A percentile compares a stretch with the other conserved stretches of the same genome.
These are phyloP conservation scores for Hypolimnas misippus DNA, from an alignment of 2,888 invertebrate genomes.

Conservation along the genomic window DNA sequence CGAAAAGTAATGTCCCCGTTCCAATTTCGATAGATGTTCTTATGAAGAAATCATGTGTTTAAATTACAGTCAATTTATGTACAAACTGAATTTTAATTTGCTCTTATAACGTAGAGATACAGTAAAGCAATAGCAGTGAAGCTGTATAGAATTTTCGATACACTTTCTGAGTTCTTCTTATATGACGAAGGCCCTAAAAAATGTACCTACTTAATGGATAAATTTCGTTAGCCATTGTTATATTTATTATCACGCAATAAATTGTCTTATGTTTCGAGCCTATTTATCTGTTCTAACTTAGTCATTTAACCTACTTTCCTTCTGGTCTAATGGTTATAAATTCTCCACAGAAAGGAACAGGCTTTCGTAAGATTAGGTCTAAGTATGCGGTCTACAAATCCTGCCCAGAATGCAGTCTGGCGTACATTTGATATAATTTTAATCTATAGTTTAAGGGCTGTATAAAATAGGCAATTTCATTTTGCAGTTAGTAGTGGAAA, in stretches of 20 bases:
- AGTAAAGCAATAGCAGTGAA: too few species aligned
- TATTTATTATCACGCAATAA: not conserved
- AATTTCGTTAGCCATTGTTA: not conserved
- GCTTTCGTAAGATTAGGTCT: conserved; percentile 36
- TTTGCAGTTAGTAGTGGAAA: not conserved
- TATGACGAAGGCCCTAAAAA: too few species aligned
- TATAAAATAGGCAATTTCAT: not conserved
- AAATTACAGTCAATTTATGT: too few species aligned
- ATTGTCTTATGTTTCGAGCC: conserved; percentile 15
- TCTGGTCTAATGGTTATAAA: conserved; percentile 34
- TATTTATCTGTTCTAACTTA: conserved; percentile 26
- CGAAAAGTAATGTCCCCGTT: too few species aligned
- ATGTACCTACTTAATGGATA: too few species aligned
- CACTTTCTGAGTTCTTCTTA: too few species aligned
- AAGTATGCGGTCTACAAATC: conserved; percentile 26
- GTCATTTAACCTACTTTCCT: conserved; percentile 37
- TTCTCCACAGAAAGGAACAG: conserved; percentile 35
- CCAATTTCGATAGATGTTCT: too few species aligned
- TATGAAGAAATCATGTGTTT: too few species aligned
- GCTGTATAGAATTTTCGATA: too few species aligned
- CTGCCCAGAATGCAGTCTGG: conserved; percentile 30
- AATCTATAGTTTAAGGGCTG: conserved; percentile 5
- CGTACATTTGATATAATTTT: conserved; percentile 20
- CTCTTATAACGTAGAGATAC: too few species aligned
- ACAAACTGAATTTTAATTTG: too few species aligned